Base-by-base conservation (phyloP, 1,140 invertebrate genomes). In the Paraescarpia echinospica region DNA sequence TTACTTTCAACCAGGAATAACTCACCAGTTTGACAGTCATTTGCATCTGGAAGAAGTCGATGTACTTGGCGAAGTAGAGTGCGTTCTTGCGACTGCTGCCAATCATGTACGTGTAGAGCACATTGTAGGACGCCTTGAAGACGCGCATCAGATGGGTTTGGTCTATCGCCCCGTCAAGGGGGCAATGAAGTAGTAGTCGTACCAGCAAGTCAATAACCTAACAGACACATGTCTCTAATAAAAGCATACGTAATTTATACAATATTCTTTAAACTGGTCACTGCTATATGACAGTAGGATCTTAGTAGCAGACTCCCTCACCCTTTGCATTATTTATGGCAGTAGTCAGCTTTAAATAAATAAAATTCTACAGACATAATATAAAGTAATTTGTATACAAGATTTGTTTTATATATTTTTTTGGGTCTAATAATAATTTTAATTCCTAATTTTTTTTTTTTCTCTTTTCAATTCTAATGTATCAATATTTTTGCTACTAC, bases 21-120 rank as follows among this genome's bases (percentile, higher is more conserved):
- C 93, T 93, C 59, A 93, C 93, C 41, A 93, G 41, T 93, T 93
- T 93, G 18, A 93, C 93, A 41, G 41, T 95, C 92, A 96, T 95
- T 92, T 96, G 96, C 59, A 95, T 96, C 93, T 96, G 95, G 93
- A 96, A 96, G 94, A 96, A 96, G 92, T 96, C 95, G 35, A 96
- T 96, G 93, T 96, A 96, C 93, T 96, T 96, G 90, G 96, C 96
- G 92, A 96, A 95, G 94, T 96, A 96, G 27, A 96, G 94, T 27
- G 95, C 95, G 92, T 96, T 96, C 93, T 96, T 96, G 35, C 96
- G 92, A 92, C 95, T 96, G 92, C 95, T 96, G 18, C 96, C 96
- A 77, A 95, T 95, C 95, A 96, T 95, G 94, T 96, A 96, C 9
- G 93, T 93, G 91, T 94, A 93, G 14, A 94, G 59, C 33, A 94